A percentile compares a stretch with the other conserved stretches of the same genome.
phyloP scores from a whole-genome alignment of 2,113 vertebrate species.

The Cyphomyrus discorhynchus region DNA sequence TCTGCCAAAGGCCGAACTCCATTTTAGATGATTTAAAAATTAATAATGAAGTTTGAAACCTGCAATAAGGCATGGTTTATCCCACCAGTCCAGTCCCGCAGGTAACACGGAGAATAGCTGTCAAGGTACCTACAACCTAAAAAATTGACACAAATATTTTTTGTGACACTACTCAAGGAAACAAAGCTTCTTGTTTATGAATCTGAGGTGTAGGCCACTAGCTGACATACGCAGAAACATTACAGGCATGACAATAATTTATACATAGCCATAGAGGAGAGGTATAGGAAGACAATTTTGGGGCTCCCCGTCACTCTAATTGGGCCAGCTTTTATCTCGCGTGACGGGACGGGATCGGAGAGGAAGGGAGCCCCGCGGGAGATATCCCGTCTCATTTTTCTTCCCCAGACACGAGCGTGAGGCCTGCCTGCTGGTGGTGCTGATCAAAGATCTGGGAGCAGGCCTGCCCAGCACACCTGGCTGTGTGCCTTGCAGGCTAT shows the following conservation, averaged over 20 bases:
- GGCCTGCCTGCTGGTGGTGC: conserved; percentile 42
- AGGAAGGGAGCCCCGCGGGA: conserved; percentile 48
- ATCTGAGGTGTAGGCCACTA: not conserved
- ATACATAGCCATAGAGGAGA: conserved; percentile 1
- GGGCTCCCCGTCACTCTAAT: conserved; percentile 29
- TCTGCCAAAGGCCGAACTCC: not conserved
- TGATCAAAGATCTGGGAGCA: conserved; percentile 56
- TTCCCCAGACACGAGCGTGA: conserved; percentile 51
- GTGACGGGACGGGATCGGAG: conserved; percentile 45
- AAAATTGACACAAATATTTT: not conserved
- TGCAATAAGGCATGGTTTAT: no score
- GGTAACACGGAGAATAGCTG: not conserved
- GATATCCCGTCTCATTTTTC: conserved; percentile 51
- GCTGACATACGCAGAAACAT: not conserved
- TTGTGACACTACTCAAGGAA: not conserved
- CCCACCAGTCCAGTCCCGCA: not conserved
- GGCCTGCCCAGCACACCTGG: conserved; percentile 32
- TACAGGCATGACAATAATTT: not conserved
- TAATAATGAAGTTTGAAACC: not conserved
- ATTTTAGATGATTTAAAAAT: not conserved
- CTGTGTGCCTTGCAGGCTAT: conserved; percentile 28
- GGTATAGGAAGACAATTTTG: not conserved
- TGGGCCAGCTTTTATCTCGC: conserved; percentile 56
- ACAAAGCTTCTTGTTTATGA: not conserved
- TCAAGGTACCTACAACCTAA: not conserved